Base-by-base conservation (phyloP, 2,797 vertebrate species). In the Lepus oiostolus region DNA sequence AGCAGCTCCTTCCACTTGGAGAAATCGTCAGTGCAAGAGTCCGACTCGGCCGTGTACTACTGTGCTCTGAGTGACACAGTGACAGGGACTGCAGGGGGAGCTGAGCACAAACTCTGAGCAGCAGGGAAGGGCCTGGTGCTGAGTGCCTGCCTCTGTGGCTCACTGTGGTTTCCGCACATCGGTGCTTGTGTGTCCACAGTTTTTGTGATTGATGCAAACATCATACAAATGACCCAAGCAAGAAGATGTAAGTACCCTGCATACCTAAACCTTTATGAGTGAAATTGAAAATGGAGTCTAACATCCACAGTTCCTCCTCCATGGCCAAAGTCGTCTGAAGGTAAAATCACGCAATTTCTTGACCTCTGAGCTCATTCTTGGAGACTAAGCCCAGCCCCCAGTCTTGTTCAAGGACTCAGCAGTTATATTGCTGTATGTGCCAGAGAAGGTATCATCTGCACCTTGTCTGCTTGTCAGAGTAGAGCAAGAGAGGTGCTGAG, bases 51-150 rank as follows among this genome's bases (percentile, higher is more conserved):
- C 8, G 42, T 47, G 42, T 47, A 47, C 42, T 47, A 47, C 42
- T 47, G 42, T 93, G 96, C 30, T 26, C 12, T 93, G 90, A 47
- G 42, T 9, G 42, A 47, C 42, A 47, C 42, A 47, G 42, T 93
- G 85, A 35, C 0, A 0, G 35, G 42, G n/a, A 22, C 77, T 26
- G 19, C 54, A 87, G 85, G 42, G n/a, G 74, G n/a, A 93, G 83
- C 74, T 67, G 85, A 75, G 28, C 85, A 4, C 71, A 92, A 84
- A 92, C 89, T 65, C 80, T 68, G 65, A 88, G 52, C 42, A 16
- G 0, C 1, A 2, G 1, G 14, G 5, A 35, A 35, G 35, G 10
- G 4, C 5, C 11, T 19, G 13, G 24, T 32, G 32, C 54, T 16
- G 62, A 77, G 35, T 0, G 1, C 58, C 35, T 89, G 60, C 0